These are phyloP conservation scores for Lepus timidus DNA, from an alignment of 2,113 vertebrate species.

Conservation along the genomic window DNA sequence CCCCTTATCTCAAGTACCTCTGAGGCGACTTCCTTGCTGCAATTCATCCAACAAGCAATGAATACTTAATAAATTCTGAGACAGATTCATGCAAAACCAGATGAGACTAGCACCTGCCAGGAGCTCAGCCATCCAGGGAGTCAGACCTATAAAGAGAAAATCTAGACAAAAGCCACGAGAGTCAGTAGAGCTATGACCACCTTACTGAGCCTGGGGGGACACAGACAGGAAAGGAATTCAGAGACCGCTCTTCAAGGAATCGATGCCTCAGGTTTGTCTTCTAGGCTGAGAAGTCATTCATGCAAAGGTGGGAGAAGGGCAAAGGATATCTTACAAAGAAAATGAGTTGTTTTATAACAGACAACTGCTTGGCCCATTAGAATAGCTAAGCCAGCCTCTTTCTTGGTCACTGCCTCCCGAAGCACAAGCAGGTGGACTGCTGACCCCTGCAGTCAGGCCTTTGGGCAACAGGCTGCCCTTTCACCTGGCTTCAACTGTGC, in stretches of 20 bases:
- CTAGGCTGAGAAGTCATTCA: not conserved
- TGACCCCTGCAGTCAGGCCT: not conserved
- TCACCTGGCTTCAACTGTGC: accelerated
- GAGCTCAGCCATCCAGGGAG: not conserved
- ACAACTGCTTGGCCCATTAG: not conserved
- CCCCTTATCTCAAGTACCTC: not conserved
- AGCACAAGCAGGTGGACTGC: not conserved
- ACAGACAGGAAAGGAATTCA: not conserved
- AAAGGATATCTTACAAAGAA: not conserved
- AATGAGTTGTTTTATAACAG: not conserved
- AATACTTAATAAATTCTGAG: not conserved
- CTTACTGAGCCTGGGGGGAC: not conserved
- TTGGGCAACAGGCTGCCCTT: not conserved
- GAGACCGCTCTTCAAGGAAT: not conserved
- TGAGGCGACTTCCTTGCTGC: not conserved
- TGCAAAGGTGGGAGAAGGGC: not conserved
- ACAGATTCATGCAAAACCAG: not conserved
- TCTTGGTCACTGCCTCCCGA: not conserved
- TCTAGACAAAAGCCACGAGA: not conserved
- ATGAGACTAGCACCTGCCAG: not conserved
- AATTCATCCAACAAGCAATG: not conserved
- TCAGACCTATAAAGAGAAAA: not conserved
- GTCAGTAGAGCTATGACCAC: not conserved
- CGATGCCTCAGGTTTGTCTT: not conserved
- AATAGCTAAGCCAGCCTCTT: not conserved